A percentile compares a stretch with the other conserved stretches of the same genome.
Evolutionary conservation across 2,797 vertebrate species (phyloP).

Genomic region (Hirundo rustica): DNA sequence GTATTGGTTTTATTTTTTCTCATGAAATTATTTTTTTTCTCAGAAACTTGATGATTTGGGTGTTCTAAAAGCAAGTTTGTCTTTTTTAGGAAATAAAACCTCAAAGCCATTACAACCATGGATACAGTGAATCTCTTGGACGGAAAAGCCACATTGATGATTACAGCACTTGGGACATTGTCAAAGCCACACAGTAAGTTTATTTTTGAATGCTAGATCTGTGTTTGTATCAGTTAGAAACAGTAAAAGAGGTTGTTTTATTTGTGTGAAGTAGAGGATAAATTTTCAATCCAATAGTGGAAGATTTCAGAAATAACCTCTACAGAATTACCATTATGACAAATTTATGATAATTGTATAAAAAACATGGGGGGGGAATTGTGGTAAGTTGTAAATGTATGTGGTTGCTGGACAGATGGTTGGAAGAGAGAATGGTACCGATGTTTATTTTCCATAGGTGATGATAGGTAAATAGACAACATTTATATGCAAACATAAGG

Average conservation of each 20-base stretch:
- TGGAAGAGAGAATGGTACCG: neutral
- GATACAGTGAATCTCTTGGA: conserved; percentile 90
- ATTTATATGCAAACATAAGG: neutral
- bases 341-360: neutral
- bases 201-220: neutral
- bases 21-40: neutral
- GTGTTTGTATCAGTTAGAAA: neutral
- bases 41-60: neutral
- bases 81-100: conserved; percentile 90
- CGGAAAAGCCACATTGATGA: conserved; percentile 96
- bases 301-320: neutral
- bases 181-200: conserved; percentile 99
- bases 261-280: neutral
- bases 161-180: conserved; percentile 99
- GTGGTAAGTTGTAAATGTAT: neutral
- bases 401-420: neutral
- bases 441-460: neutral
- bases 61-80: conserved; percentile 31
- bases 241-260: neutral
- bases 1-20: neutral
- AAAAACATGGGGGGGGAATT: neutral
- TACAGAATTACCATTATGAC: neutral
- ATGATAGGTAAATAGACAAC: neutral
- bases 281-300: neutral
- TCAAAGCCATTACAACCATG: conserved; percentile 95